Evolutionary conservation across 2,113 vertebrate genomes (phyloP).

Genomic region (Trochalopteron elliotii): DNA sequence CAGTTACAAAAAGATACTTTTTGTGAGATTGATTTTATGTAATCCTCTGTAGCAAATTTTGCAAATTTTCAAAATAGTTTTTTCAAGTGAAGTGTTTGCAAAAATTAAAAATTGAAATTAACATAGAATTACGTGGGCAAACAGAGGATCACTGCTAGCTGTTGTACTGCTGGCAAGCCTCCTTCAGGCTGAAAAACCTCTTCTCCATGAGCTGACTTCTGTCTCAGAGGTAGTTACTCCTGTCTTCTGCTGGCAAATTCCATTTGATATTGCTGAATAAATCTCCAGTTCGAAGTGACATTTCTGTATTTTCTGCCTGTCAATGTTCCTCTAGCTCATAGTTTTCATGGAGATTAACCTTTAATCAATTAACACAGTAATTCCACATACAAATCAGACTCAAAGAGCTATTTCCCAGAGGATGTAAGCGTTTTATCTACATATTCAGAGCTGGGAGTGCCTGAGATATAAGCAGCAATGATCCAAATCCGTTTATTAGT

Average conservation of each 20-base stretch:
- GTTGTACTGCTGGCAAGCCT: background rate
- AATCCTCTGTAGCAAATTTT: background rate
- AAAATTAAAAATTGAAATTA: background rate
- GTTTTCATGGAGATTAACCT: background rate
- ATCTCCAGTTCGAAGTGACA: background rate
- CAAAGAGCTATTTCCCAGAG: background rate
- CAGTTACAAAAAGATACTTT: background rate
- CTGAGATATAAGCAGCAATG: background rate
- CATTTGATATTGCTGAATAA: background rate
- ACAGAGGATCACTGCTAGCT: background rate
- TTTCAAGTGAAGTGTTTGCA: background rate
- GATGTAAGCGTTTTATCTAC: background rate
- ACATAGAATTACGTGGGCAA: background rate
- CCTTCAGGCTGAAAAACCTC: background rate
- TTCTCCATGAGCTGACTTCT: background rate
- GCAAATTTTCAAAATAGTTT: background rate
- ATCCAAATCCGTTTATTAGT: background rate
- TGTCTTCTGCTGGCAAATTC: background rate
- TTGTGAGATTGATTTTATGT: background rate
- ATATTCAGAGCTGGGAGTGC: background rate
- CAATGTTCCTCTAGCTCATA: background rate
- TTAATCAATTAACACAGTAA: background rate
- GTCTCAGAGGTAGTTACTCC: background rate
- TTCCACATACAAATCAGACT: background rate
- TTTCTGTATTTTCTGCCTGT: background rate